These are phyloP conservation scores for Phaethon lepturus DNA, from an alignment of 2,113 vertebrate genomes.

Conservation along the genomic window DNA sequence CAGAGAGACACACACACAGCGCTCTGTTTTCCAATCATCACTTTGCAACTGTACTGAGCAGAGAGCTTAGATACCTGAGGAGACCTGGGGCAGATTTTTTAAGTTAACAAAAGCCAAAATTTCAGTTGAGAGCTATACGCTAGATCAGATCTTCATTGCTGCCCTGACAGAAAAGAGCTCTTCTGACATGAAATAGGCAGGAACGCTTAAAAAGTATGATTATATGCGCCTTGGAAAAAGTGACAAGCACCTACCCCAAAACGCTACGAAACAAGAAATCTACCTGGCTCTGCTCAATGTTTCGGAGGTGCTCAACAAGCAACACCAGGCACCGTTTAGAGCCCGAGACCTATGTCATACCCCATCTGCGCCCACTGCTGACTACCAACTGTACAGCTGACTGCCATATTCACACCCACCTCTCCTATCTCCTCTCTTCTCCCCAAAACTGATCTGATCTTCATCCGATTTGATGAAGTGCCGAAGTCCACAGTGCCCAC, in stretches of 20 bases:
- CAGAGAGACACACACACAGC: not conserved
- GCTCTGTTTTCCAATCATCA: not conserved
- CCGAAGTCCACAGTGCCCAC: not conserved
- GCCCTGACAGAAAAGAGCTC: not conserved
- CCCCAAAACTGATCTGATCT: not conserved
- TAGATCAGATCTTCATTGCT: not conserved
- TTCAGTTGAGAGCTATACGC: not conserved
- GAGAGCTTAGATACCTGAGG: not conserved
- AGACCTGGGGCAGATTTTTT: accelerated
- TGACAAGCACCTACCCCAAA: not conserved
- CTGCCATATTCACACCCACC: not conserved
- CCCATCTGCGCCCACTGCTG: not conserved
- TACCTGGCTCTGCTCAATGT: not conserved
- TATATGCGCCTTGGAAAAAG: not conserved
- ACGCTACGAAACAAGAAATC: not conserved
- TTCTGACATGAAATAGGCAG: accelerated
- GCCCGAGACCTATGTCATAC: not conserved
- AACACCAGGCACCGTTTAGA: not conserved
- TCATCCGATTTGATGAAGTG: too few species aligned
- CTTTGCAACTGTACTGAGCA: not conserved
- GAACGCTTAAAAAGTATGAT: not conserved
- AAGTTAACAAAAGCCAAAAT: not conserved
- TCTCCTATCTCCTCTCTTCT: not conserved
- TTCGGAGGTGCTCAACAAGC: not conserved
- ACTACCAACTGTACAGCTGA: not conserved